Conservation (phyloP, 2,113 vertebrate species). For the Promerops cafer region DNA sequence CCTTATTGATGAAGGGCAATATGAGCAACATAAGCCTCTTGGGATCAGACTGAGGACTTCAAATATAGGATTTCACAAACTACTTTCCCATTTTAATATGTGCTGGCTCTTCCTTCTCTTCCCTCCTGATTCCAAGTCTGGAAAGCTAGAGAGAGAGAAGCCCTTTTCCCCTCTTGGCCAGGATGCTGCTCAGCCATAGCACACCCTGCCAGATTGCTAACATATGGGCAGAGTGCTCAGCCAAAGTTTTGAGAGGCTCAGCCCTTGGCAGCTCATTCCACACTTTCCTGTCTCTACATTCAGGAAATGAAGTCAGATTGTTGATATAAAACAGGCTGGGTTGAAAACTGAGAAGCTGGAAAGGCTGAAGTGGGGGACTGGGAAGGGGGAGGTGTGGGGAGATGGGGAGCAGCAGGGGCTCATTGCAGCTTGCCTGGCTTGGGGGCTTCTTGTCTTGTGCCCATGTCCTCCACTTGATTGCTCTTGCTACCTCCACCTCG, state of each 20-base stretch:
- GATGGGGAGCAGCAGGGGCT: neutral
- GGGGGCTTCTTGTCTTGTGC: neutral
- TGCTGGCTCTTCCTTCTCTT: neutral
- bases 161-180: constrained; percentile 32
- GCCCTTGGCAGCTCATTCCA: constrained; percentile 43
- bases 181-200: constrained; percentile 35
- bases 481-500: neutral
- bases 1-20: neutral
- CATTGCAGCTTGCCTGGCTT: neutral
- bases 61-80: neutral
- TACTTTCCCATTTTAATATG: neutral
- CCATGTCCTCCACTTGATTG: neutral
- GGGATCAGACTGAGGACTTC: neutral
- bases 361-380: neutral
- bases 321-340: constrained; percentile 68
- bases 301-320: constrained; percentile 79
- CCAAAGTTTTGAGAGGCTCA: constrained; percentile 64
- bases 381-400: neutral
- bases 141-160: neutral
- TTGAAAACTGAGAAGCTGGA: constrained; percentile 60
- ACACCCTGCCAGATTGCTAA: constrained; percentile 64
- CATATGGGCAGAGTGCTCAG: constrained; percentile 64
- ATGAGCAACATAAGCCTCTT: neutral
- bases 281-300: constrained; percentile 62
- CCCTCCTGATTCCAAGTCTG: neutral